Conservation (phyloP, 2,797 vertebrate species). For the Anas acuta region DNA sequence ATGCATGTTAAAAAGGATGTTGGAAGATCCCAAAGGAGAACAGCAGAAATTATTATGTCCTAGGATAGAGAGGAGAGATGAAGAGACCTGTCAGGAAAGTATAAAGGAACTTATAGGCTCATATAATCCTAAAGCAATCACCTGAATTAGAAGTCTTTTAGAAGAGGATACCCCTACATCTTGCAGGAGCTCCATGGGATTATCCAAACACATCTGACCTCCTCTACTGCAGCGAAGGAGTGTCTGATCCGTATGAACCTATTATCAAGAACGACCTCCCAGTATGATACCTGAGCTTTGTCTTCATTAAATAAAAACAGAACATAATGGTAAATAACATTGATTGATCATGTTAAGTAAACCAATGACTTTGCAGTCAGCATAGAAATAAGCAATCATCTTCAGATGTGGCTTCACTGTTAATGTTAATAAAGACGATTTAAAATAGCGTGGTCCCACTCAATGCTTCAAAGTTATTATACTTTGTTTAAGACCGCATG, state of each 20-base stretch:
- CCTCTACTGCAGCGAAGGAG: not conserved
- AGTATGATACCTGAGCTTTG: not conserved
- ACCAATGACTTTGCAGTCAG: not conserved
- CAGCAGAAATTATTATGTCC: not conserved
- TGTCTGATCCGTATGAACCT: not conserved
- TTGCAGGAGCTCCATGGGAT: not conserved
- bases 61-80: not conserved
- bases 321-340: not conserved
- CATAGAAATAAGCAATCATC: not conserved
- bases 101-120: not conserved
- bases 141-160: not conserved
- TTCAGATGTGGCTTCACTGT: not conserved
- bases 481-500: not conserved
- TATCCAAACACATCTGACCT: not conserved
- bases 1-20: not conserved
- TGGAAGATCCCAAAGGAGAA: not conserved
- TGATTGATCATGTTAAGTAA: not conserved
- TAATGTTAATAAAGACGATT: not conserved
- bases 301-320: not conserved
- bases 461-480: not conserved
- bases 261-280: not conserved
- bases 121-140: not conserved
- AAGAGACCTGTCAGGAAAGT: not conserved
- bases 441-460: not conserved
- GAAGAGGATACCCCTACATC: rapidly evolving